Evolutionary conservation across 64 coral and sea anemone species (phyloP).

Genomic region (Orbicella faveolata): DNA sequence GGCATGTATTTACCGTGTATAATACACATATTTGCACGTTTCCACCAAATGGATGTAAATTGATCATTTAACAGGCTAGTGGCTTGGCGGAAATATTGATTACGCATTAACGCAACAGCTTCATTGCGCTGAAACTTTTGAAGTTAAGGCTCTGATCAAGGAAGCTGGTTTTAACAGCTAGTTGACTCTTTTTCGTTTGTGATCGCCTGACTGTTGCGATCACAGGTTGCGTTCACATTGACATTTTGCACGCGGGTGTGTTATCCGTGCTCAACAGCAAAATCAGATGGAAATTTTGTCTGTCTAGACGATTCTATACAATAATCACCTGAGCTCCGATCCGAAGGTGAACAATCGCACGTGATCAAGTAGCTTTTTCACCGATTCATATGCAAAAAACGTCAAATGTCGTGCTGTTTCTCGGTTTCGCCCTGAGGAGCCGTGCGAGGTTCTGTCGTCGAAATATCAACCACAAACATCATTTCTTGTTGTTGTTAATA

Average conservation of each 20-base stretch:
- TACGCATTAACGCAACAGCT: neutral
- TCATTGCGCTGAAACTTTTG: neutral
- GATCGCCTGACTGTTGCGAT: too few species aligned
- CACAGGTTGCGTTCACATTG: too few species aligned
- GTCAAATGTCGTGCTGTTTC: neutral
- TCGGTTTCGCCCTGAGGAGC: neutral
- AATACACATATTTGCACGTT: neutral
- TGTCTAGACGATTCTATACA: neutral
- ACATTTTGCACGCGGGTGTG: neutral
- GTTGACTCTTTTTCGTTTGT: too few species aligned
- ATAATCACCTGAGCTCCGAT: neutral
- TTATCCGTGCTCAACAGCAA: neutral
- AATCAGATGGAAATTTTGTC: neutral
- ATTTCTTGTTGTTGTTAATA: slow-evolving; percentile 14
- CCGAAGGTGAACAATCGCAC: neutral
- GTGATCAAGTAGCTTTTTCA: neutral
- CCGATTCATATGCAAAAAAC: slow-evolving; percentile 9
- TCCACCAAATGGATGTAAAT: neutral
- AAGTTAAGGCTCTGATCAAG: too few species aligned
- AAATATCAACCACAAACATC: slow-evolving; percentile 15
- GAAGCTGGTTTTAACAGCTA: too few species aligned
- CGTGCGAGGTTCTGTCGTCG: neutral
- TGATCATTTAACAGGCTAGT: neutral
- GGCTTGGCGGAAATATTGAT: neutral
- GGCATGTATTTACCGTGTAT: neutral